These are phyloP conservation scores for Hydrolagus colliei DNA, from an alignment of 2,797 vertebrate species.

Conservation along the genomic window DNA sequence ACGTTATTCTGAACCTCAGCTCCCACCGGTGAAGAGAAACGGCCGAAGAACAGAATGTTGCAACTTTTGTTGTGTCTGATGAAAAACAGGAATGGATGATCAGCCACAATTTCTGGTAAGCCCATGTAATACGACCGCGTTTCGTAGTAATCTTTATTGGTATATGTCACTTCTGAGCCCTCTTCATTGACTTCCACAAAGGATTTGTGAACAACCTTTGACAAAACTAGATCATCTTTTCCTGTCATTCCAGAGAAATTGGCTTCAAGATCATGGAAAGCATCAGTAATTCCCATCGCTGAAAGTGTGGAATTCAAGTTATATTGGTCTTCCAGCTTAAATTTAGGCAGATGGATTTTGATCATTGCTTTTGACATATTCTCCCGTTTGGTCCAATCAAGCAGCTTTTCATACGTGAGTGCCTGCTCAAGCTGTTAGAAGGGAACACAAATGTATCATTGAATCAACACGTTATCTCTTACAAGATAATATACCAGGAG, in stretches of 20 bases:
- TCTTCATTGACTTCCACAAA: constrained; percentile 34
- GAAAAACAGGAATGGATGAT: constrained; percentile 34
- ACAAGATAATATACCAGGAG: no score
- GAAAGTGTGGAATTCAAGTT: not conserved
- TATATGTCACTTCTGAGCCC: constrained; percentile 21
- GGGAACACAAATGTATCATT: not conserved
- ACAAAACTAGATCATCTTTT: constrained; percentile 37
- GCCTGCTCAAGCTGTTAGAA: not conserved
- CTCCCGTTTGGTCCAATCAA: not conserved
- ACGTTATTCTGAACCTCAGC: not conserved
- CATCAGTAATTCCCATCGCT: constrained; percentile 6
- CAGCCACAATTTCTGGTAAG: not conserved
- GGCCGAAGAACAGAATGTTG: constrained; percentile 25
- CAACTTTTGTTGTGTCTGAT: constrained; percentile 27
- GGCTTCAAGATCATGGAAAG: not conserved
- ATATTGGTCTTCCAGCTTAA: constrained; percentile 18
- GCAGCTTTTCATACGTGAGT: not conserved
- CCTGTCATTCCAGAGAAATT: constrained; percentile 78
- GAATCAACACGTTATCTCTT: no score
- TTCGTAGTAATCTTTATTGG: no score
- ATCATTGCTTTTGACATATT: not conserved
- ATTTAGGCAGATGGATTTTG: constrained; percentile 5
- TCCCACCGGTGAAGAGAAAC: constrained; percentile 11
- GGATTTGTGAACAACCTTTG: constrained; percentile 22
- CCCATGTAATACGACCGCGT: no score